Evolutionary conservation across 1,140 invertebrate species (phyloP).

Genomic region (Solen grandis): DNA sequence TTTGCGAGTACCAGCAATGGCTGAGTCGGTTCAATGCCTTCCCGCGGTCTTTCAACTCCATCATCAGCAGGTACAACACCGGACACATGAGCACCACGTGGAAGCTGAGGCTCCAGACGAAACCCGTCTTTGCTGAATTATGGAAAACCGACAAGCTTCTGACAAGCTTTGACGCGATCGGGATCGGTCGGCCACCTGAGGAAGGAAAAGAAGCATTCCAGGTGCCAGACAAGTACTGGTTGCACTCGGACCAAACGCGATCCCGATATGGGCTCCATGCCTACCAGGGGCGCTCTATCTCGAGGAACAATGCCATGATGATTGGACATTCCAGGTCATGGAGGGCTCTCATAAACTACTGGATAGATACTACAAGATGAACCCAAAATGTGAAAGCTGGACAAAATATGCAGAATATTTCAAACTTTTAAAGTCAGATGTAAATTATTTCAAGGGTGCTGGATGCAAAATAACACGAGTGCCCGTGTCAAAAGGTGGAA

Average conservation of each 20-base stretch:
- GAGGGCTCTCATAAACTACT: conserved; percentile 62
- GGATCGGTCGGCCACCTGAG: conserved; percentile 72
- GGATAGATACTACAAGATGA: conserved; percentile 49
- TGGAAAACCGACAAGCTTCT: conserved; percentile 71
- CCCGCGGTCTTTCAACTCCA: conserved; percentile 53
- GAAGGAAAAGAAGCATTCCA: conserved; percentile 59
- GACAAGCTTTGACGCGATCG: conserved; percentile 68
- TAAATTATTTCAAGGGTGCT: conserved; percentile 32
- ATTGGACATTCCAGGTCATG: conserved; percentile 53
- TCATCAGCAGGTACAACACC: conserved; percentile 64
- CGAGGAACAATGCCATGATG: conserved; percentile 54
- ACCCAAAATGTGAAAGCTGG: background rate
- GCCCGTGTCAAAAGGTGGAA: conserved; percentile 53
- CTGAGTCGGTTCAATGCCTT: conserved; percentile 56
- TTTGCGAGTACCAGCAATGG: conserved; percentile 62
- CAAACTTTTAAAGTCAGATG: conserved; percentile 18
- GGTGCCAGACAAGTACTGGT: conserved; percentile 55
- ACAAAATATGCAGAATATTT: conserved; percentile 1
- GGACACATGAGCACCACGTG: conserved; percentile 70
- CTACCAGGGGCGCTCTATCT: conserved; percentile 63
- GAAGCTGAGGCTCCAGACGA: conserved; percentile 63
- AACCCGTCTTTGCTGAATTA: conserved; percentile 66
- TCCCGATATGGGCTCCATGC: conserved; percentile 62
- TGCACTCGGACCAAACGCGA: conserved; percentile 61
- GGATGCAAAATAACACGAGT: conserved; percentile 37